Evolutionary conservation across 1,140 invertebrate genomes (phyloP).

Genomic region (Euschistus heros): DNA sequence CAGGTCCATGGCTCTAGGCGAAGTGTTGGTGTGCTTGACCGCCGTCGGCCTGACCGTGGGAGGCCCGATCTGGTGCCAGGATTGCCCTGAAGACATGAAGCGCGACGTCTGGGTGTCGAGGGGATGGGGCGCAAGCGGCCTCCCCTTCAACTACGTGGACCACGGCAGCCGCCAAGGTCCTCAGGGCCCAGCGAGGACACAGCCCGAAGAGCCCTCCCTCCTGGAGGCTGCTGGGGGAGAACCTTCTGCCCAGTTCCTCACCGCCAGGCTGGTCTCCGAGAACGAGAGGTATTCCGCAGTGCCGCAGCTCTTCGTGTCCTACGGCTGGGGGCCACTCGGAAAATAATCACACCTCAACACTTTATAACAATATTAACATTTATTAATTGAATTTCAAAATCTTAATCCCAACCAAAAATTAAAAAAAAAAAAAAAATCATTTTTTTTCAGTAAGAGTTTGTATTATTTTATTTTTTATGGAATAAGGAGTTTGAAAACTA

Average conservation of each 20-base stretch:
- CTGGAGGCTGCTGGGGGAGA: neutral
- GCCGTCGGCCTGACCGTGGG: neutral
- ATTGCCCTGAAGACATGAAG: neutral
- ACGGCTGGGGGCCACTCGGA: constrained; percentile 35
- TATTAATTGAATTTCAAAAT: too few species aligned
- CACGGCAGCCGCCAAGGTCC: neutral
- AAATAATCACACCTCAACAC: too few species aligned
- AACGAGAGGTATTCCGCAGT: constrained; percentile 38
- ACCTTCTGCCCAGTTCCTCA: neutral
- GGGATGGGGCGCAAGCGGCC: constrained; percentile 19
- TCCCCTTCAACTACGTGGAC: neutral
- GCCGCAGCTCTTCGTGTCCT: constrained; percentile 41
- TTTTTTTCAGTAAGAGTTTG: too few species aligned
- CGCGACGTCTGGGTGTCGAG: constrained; percentile 19
- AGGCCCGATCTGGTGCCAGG: neutral
- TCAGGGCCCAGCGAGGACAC: neutral
- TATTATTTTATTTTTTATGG: too few species aligned
- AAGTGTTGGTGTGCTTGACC: neutral
- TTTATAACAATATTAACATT: too few species aligned
- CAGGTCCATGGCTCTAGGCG: neutral
- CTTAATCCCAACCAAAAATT: too few species aligned
- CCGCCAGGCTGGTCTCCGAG: neutral
- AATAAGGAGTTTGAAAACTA: too few species aligned
- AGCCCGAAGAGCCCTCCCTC: neutral
- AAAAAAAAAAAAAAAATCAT: too few species aligned